Base-by-base conservation (phyloP, 2,888 invertebrate genomes). In the Coremacera marginata region DNA sequence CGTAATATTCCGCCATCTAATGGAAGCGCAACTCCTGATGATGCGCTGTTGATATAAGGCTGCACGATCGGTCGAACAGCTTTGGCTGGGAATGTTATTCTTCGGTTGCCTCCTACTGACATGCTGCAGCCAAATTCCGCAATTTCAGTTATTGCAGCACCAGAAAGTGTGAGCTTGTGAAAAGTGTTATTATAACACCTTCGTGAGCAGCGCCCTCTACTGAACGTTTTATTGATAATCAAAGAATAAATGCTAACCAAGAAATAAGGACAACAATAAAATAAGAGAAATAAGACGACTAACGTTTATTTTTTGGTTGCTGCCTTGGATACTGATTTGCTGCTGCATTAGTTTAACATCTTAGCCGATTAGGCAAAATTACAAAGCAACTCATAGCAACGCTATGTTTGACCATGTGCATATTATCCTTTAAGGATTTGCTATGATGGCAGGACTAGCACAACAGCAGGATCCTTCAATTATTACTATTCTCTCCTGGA, bases 111-210 rank as follows among this genome's bases (percentile, higher is more conserved):
- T 62, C 55, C 70, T 19, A 62, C 34, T 22, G n/a, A n/a, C 51
- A 65, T 52, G 31, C n/a, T 5, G 27, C 34, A 37, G 76, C 75
- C 44, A 55, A 76, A 63, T 73, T 73, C 73, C 73, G 52, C 34
- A 73, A 73, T 73, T 65, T 44, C 73, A 57, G 73, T 63, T 65
- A 71, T 71, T 76, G 70, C 57, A 44, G 34, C 65, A 16, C 65
- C 37, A n/a, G 37, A 65, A 76, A 71, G 76, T 76, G 76, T 76
- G 76, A 76, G 72, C 63, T 76, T 76, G 71, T 65, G 76, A 76
- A 65, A 67, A 70, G 70, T 70, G 65, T 55, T 70, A 51, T 52
- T 76, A 44, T 44, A 44, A 68, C 70, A 62, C 70, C 76, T 76
- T 70, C 70, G 62, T 70, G 70, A 34, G 31, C 37, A 57, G 57